Conservation (phyloP, 2,888 invertebrate genomes). For the Cryptocephalus moraei region DNA sequence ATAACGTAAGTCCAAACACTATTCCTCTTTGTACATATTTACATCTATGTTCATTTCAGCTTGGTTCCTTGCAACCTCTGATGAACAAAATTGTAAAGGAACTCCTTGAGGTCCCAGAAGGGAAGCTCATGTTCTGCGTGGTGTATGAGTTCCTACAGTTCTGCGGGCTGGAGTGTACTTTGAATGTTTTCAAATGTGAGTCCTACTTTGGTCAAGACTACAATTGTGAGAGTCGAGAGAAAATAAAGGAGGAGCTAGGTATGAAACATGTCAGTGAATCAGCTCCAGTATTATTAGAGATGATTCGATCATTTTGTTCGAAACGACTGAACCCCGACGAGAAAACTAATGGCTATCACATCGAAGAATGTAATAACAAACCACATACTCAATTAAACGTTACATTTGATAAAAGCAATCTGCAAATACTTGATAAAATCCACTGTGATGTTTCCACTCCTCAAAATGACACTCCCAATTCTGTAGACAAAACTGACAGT, state of each 20-base stretch:
- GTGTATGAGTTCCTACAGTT: not conserved
- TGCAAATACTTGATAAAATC: not conserved
- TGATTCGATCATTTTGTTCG: not conserved
- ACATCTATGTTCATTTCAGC: not conserved
- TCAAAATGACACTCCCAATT: not conserved
- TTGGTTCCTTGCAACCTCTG: not conserved
- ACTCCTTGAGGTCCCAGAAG: not conserved
- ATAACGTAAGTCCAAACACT: no score
- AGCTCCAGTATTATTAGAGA: not conserved
- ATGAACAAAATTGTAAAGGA: not conserved
- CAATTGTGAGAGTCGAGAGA: not conserved
- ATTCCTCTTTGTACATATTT: no score
- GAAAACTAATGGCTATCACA: not conserved
- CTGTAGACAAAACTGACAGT: not conserved
- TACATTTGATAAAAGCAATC: not conserved
- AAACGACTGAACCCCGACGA: not conserved
- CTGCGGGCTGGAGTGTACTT: not conserved
- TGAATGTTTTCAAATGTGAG: not conserved
- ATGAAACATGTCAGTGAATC: not conserved
- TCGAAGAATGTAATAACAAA: not conserved
- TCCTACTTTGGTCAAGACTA: not conserved
- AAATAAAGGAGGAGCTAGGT: not conserved
- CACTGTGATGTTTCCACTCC: slow-evolving; percentile 2
- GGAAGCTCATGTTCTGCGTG: not conserved
- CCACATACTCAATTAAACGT: not conserved